Base-by-base conservation (phyloP, 2,113 vertebrate species). In the Australoheros scitulus region DNA sequence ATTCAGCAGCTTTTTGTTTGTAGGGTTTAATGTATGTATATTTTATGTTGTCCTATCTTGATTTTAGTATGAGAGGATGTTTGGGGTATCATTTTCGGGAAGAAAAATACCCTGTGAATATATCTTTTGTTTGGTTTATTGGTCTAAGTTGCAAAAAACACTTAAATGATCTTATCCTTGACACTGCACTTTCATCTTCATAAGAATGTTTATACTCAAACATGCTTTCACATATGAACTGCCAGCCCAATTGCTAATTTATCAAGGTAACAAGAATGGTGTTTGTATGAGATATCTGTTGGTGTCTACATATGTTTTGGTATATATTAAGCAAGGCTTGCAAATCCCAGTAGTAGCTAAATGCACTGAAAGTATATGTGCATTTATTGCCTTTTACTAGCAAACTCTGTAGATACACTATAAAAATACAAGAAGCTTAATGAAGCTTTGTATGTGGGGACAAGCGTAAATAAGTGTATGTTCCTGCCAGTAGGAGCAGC, bases 161-260 rank as follows among this genome's bases (percentile, higher is more conserved):
- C 82, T 84, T 79, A 81, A 86, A 84, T 85, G 24, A 89, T 34
- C 63, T 80, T 50, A 61, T 68, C 68, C 85, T 88, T 88, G 87
- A 90, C 85, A 74, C 61, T 87, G 85, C 70, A 87, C 85, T 90
- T 90, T 86, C 58, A 61, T 81, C 55, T 59, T 22, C 84, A 24
- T 55, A 74, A 80, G 87, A 91, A 91, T 91, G 91, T 89, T 92
- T 86, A 89, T 90, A 72, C 84, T 87, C 74, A 84, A 87, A 90
- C 88, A 70, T 50, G 47, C 41, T 43, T 43, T 76, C 72, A 72
- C 79, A 77, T 79, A 65, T 84, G 87, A 64, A 55, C 74, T 0
- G 7, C 76, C 41, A 79, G 84, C 68, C 57, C 61, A 76, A 43
- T 43, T 80, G 87, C 43, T 41, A 75, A 22, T 55, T 24, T 29